Base-by-base conservation (phyloP, 2,797 vertebrate species). In the Typhlichthys eigenmanni region DNA sequence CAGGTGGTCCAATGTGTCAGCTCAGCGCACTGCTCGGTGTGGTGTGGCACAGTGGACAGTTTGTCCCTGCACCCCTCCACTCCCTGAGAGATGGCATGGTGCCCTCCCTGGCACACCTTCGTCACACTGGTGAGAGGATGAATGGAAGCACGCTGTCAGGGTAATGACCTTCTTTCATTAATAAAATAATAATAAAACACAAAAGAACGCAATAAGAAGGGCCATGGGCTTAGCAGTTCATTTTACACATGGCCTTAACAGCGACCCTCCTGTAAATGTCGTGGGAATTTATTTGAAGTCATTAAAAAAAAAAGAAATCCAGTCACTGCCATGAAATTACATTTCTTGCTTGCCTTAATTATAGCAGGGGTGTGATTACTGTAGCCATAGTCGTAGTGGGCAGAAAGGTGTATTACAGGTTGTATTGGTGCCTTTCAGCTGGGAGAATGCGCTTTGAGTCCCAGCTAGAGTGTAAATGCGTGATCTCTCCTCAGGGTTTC, bases 1-100 rank as follows among this genome's bases (percentile, higher is more conserved):
- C 82, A 86, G 79, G 81, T 86, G 85, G 78, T 81, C 77, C 81
- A 58, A 77, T 80, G 62, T 80, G 77, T 74, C 57, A 58, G 72
- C 81, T 73, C 55, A 67, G 56, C 72, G 64, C 75, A 71, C 68
- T 64, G 71, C 69, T 72, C 53, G 32, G 58, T 72, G 52, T 76
- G 76, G 54, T 6, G 2, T 66, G 63, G 52, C 8, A 29, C 34
- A 46, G 38, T 47, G 45, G 53, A 64, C 76, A 29, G 72, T 77
- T 78, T 85, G 73, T 69, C 58, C 61, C 16, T 64, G 71, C 50
- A 62, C 76, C 75, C 62, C 62, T 66, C 69, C 72, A 63, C 69
- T 59, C 58, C 72, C 60, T 63, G 53, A 53, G 52, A 55, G 74
- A 74, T 69, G 60, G 53, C 43, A 57, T 13, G 3, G 11, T 65